Evolutionary conservation across 2,113 vertebrate genomes (phyloP).

Genomic region (Nannospalax galili): DNA sequence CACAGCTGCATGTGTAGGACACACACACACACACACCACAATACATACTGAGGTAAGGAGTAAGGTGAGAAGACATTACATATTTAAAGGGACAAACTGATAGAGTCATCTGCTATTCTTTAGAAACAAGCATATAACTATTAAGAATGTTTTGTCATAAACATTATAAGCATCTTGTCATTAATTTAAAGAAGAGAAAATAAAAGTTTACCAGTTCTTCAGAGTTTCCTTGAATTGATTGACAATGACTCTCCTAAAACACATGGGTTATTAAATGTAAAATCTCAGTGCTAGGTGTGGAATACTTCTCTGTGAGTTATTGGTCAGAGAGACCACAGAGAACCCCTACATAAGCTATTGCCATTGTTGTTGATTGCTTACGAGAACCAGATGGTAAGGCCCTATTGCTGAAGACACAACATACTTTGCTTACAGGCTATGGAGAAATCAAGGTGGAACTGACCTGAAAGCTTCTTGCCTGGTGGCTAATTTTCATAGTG

Average conservation of each 20-base stretch:
- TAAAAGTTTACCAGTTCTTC: background rate
- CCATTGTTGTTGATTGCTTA: background rate
- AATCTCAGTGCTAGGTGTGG: background rate
- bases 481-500: no score
- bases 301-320: background rate
- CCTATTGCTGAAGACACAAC: background rate
- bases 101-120: background rate
- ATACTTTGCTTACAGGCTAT: background rate
- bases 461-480: no score
- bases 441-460: background rate
- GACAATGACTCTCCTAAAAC: background rate
- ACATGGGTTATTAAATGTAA: background rate
- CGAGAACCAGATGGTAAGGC: background rate
- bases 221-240: background rate
- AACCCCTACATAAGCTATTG: background rate
- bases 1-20: background rate
- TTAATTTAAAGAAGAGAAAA: constrained; percentile 2
- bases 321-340: background rate
- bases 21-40: background rate
- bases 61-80: background rate
- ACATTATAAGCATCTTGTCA: background rate
- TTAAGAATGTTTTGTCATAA: background rate
- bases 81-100: background rate
- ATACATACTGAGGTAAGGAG: background rate
- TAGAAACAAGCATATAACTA: background rate